These are phyloP conservation scores for Agriotes lineatus DNA, from an alignment of 2,888 invertebrate species.

Conservation along the genomic window DNA sequence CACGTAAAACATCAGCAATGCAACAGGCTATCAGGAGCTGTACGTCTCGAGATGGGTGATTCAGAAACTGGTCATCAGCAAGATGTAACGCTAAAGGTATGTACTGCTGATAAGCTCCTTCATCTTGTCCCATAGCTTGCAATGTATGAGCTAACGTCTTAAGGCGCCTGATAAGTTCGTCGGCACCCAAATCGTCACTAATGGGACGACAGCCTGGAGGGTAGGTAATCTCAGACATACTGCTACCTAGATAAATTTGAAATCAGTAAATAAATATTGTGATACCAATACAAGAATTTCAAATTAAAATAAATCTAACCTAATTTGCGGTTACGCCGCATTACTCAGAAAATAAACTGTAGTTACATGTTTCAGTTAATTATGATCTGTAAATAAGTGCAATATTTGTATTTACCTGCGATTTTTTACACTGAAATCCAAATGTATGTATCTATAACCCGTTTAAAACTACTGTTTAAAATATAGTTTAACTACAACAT, in stretches of 20 bases:
- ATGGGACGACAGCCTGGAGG: slow-evolving; percentile 96
- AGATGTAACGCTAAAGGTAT: slow-evolving; percentile 92
- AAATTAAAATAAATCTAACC: slow-evolving; percentile 1
- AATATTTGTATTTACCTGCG: slow-evolving; percentile 1
- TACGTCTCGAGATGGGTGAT: slow-evolving; percentile 92
- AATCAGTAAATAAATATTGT: not conserved
- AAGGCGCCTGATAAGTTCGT: slow-evolving; percentile 93
- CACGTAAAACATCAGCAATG: slow-evolving; percentile 95
- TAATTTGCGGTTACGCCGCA: not conserved
- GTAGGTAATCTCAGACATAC: slow-evolving; percentile 90
- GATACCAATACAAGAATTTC: not conserved
- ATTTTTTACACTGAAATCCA: not conserved
- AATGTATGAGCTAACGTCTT: slow-evolving; percentile 95
- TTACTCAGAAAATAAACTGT: not conserved
- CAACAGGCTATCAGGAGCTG: slow-evolving; percentile 96
- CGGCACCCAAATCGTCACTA: slow-evolving; percentile 93
- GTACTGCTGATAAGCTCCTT: slow-evolving; percentile 92
- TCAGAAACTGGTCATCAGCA: slow-evolving; percentile 92
- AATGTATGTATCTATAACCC: slow-evolving; percentile 15
- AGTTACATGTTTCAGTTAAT: not conserved
- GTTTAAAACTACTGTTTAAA: slow-evolving; percentile 8
- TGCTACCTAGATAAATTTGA: slow-evolving; percentile 40
- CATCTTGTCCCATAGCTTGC: slow-evolving; percentile 97
- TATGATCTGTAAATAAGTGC: not conserved
- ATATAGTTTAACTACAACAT: slow-evolving; percentile 15